phyloP scores from a whole-genome alignment of 1,140 invertebrate species.

The Neelides sp. region DNA sequence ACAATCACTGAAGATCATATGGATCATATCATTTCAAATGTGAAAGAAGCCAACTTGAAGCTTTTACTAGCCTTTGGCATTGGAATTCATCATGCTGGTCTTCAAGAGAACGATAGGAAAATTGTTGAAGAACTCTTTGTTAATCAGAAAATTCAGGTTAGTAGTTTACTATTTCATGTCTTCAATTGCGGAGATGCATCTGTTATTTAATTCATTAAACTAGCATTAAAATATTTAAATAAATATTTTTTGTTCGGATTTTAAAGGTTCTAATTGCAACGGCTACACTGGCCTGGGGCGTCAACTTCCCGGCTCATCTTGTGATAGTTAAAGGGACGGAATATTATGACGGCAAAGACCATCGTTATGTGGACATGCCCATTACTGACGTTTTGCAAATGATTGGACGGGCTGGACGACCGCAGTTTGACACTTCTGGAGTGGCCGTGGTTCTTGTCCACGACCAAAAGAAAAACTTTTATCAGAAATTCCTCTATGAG shows the following conservation, averaged over 20 bases:
- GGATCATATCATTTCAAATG: constrained; percentile 56
- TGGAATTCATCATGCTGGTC: constrained; percentile 93
- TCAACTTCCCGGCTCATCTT: constrained; percentile 92
- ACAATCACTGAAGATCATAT: constrained; percentile 77
- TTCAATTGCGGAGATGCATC: background rate
- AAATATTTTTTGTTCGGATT: constrained; percentile 24
- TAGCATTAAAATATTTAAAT: constrained; percentile 1
- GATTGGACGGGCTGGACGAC: constrained; percentile 95
- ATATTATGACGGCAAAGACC: constrained; percentile 92
- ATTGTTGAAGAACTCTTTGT: constrained; percentile 91
- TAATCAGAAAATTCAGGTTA: constrained; percentile 89
- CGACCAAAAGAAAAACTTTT: constrained; percentile 97
- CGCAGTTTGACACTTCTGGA: constrained; percentile 88
- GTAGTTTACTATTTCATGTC: too few relatives aligned
- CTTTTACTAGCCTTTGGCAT: constrained; percentile 93
- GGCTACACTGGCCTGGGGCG: constrained; percentile 95
- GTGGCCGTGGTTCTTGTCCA: constrained; percentile 95
- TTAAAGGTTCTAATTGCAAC: constrained; percentile 89
- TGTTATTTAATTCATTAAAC: constrained; percentile 1
- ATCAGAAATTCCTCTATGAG: constrained; percentile 97
- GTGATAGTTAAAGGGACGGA: constrained; percentile 83
- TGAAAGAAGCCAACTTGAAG: constrained; percentile 84
- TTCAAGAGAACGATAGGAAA: constrained; percentile 80
- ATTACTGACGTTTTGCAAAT: constrained; percentile 98
- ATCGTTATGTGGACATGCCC: constrained; percentile 97